Percentiles rank a stretch among this genome's conserved stretches.
phyloP scores from a whole-genome alignment of 2,888 invertebrate genomes.

The Anarsia innoxiella region DNA sequence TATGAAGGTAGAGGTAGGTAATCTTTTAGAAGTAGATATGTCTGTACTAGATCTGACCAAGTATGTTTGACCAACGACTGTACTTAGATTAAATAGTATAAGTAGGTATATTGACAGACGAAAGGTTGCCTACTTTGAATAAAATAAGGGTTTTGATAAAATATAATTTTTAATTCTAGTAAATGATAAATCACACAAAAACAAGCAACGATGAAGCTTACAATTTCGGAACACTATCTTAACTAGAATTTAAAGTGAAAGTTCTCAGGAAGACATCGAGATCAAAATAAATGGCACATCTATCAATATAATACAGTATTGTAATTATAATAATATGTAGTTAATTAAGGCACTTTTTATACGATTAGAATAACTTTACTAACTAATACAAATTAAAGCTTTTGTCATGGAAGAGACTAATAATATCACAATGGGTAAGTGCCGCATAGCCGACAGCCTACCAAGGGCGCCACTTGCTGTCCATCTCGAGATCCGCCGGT shows the following conservation, averaged over 20 bases:
- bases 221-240: constrained; percentile 30
- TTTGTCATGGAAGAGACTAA: constrained; percentile 66
- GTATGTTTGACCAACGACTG: too few relatives aligned
- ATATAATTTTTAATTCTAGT: too few relatives aligned
- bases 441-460: constrained; percentile 23
- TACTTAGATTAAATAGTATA: too few relatives aligned
- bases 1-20: too few relatives aligned
- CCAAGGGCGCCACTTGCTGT: constrained; percentile 68
- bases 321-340: background rate
- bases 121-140: too few relatives aligned
- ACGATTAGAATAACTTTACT: background rate
- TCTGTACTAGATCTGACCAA: too few relatives aligned
- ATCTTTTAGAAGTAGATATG: too few relatives aligned
- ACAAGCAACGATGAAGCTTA: background rate
- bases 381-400: constrained; percentile 64
- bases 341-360: constrained; percentile 7
- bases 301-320: constrained; percentile 12
- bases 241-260: constrained; percentile 3
- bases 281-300: constrained; percentile 62
- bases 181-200: constrained; percentile 5
- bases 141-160: too few relatives aligned
- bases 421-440: constrained; percentile 55
- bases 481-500: constrained; percentile 45
- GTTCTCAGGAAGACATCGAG: constrained; percentile 55
- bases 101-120: too few relatives aligned